A percentile compares a stretch with the other conserved stretches of the same genome.
These are phyloP conservation scores for Zaprionus kolodkinae DNA, from an alignment of 1,140 invertebrate species.

Conservation along the genomic window DNA sequence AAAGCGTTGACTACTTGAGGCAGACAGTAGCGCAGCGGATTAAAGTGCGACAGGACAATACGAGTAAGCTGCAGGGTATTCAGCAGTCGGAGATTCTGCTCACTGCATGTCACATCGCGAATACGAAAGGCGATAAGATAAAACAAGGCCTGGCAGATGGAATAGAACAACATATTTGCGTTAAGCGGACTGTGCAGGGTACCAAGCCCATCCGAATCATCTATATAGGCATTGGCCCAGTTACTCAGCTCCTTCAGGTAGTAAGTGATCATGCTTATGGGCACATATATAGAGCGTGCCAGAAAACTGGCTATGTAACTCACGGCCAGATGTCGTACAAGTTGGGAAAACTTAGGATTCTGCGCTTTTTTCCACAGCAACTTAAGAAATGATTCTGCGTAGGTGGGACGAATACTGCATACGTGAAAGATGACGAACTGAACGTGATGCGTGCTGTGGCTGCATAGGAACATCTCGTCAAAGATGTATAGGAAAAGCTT, in stretches of 20 bases:
- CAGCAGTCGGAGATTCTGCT: constrained; percentile 90
- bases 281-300: constrained; percentile 88
- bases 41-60: constrained; percentile 92
- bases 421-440: constrained; percentile 93
- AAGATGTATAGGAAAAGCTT: constrained; percentile 87
- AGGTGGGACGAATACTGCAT: constrained; percentile 88
- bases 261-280: constrained; percentile 86
- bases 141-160: constrained; percentile 95
- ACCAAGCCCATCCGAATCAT: constrained; percentile 85
- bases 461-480: constrained; percentile 90
- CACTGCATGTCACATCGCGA: constrained; percentile 90
- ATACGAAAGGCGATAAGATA: constrained; percentile 95
- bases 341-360: constrained; percentile 87
- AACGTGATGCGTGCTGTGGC: constrained; percentile 89
- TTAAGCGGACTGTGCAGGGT: constrained; percentile 85
- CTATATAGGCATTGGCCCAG: constrained; percentile 92
- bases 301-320: constrained; percentile 91
- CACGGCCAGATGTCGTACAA: constrained; percentile 89
- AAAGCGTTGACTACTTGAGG: constrained; percentile 92
- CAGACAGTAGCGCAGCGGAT: constrained; percentile 93
- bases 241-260: constrained; percentile 87
- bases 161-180: constrained; percentile 94
- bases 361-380: constrained; percentile 91
- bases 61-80: constrained; percentile 92
- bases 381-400: constrained; percentile 89